Evolutionary conservation across 2,888 invertebrate species (phyloP).

Genomic region (Torymus auratus): DNA sequence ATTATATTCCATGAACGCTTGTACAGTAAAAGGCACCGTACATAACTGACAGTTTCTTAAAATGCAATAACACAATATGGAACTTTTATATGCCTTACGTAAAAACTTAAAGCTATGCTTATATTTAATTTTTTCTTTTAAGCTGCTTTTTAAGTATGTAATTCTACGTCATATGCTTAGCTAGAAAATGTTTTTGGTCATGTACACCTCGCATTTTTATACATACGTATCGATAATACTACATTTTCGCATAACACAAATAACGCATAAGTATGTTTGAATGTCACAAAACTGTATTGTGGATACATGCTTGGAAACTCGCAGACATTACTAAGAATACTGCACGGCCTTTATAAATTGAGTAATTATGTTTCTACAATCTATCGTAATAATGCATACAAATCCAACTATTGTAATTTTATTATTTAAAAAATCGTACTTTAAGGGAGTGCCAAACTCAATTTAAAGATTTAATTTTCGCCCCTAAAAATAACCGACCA

Average conservation of each 20-base stretch:
- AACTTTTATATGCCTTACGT: slow-evolving; percentile 39
- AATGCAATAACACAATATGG: slow-evolving; percentile 47
- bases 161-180: slow-evolving; percentile 28
- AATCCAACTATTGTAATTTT: slow-evolving; percentile 8
- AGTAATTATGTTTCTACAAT: slow-evolving; percentile 3
- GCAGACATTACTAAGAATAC: slow-evolving; percentile 26
- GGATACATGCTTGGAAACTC: slow-evolving; percentile 1
- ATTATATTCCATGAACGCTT: slow-evolving; percentile 29
- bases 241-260: slow-evolving; percentile 5
- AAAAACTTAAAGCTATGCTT: slow-evolving; percentile 36
- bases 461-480: too few species aligned
- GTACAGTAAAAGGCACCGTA: slow-evolving; percentile 51
- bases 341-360: slow-evolving; percentile 4
- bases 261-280: not conserved
- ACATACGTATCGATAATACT: slow-evolving; percentile 29
- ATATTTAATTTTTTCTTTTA: slow-evolving; percentile 39
- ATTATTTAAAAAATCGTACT: slow-evolving; percentile 9
- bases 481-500: too few species aligned
- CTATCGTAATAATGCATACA: not conserved
- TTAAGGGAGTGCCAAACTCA: not conserved
- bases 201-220: slow-evolving; percentile 28
- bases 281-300: slow-evolving; percentile 7
- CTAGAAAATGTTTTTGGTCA: slow-evolving; percentile 49
- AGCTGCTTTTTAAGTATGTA: slow-evolving; percentile 33
- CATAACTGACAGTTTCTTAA: slow-evolving; percentile 6